Base-by-base conservation (phyloP, 2,113 vertebrate genomes). In the Motacilla tschutschensis region DNA sequence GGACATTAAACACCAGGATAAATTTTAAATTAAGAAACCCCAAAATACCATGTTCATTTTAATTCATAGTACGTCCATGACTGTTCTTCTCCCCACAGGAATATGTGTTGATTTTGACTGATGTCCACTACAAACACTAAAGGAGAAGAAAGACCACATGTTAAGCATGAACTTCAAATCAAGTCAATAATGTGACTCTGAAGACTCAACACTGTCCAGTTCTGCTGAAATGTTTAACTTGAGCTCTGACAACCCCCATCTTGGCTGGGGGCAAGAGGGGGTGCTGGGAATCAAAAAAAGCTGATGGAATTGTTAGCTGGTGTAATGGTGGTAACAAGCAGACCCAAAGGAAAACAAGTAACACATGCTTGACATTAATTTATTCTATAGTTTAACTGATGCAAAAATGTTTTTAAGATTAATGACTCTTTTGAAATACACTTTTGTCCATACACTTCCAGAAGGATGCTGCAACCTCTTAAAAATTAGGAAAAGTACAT, bases 81-180 rank as follows among this genome's bases (percentile, higher is more conserved):
- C 57, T 43, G 17, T 58, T 85, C 7, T 69, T 73, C 59, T 78
- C 70, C 72, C 85, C 36, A 7, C 86, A 97, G 96, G 96, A 83
- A 38, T 95, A 94, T 29, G 46, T 97, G 64, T 58, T 97, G 93
- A 90, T 97, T 94, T 96, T 95, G 1, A 93, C 95, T 3, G 92
- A 97, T 55, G 33, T 96, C 82, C 79, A 67, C 40, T 95, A 96
- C 85, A 94, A 94, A 65, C 55, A 48, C 63, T 73, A 38, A 94
- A 78, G 70, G 71, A 92, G 53, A 90, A 83, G 66, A 92, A 35
- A 83, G 51, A 62, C n/a, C 76, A 47, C 57, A 20, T 64, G 43
- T 60, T 31, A 78, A 54, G 8, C 72, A 66, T 70, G 41, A 92
- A 84, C 64, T 29, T 72, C 50, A 71, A 73, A 88, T 43, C 28